Conservation (phyloP, 1,140 invertebrate genomes). For the Cotesia glomerata region DNA sequence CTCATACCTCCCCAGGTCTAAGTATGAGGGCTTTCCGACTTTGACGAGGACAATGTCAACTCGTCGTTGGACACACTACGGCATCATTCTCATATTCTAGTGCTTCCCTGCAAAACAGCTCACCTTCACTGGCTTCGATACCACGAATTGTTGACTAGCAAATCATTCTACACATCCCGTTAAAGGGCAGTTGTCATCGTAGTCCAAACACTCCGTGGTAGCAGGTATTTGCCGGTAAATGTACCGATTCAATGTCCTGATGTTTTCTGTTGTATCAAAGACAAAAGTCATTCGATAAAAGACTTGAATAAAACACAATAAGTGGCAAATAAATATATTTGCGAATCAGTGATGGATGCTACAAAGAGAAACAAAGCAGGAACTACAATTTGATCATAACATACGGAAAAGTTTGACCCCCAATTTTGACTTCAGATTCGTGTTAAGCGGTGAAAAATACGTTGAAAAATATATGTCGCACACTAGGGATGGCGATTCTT, state of each 20-base stretch:
- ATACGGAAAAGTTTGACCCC: not conserved
- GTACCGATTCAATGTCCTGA: not conserved
- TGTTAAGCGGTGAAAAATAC: no score
- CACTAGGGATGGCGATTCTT: not conserved
- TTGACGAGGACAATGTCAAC: not conserved
- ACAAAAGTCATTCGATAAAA: not conserved
- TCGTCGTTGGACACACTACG: constrained; percentile 15
- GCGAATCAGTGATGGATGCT: not conserved
- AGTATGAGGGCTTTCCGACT: constrained; percentile 26
- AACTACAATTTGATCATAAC: not conserved
- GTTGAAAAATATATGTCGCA: no score
- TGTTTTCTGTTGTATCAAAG: not conserved
- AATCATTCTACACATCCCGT: constrained; percentile 9
- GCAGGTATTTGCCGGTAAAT: constrained; percentile 4
- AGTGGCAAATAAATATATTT: not conserved
- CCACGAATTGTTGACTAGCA: not conserved
- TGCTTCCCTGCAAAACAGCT: constrained; percentile 16
- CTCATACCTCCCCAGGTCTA: constrained; percentile 31
- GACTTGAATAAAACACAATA: no score
- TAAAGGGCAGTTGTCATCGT: constrained; percentile 20
- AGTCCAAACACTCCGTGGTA: not conserved
- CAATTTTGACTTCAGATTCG: no score
- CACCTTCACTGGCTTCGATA: constrained; percentile 23
- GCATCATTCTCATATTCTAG: constrained; percentile 20
- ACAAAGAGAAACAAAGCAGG: not conserved